phyloP scores from a whole-genome alignment of 1,140 invertebrate genomes.

The Drosophila murphyi region DNA sequence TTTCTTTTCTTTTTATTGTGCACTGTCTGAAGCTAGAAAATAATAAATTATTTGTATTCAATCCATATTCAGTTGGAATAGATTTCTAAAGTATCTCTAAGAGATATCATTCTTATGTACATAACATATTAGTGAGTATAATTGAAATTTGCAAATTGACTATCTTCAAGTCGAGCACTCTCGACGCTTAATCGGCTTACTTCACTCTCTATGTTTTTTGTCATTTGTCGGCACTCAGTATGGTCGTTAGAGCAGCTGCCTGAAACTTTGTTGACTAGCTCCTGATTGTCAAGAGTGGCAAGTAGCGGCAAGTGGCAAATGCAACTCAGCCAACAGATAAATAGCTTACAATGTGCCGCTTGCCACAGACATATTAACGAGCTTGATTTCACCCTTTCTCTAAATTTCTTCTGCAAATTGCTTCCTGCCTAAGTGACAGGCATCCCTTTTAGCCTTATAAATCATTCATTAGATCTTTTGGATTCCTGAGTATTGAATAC shows the following conservation, averaged over 20 bases:
- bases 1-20: too few species aligned
- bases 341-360: slow-evolving; percentile 26
- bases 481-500: neutral
- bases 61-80: too few species aligned
- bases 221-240: neutral
- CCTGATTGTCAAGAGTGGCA: slow-evolving; percentile 20
- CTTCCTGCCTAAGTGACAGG: neutral
- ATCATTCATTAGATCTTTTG: neutral
- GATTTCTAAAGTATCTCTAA: too few species aligned
- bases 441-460: neutral
- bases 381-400: neutral
- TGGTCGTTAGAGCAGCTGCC: slow-evolving; percentile 22
- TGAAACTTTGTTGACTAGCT: slow-evolving; percentile 36
- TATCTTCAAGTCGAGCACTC: neutral
- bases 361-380: slow-evolving; percentile 14
- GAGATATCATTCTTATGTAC: too few species aligned
- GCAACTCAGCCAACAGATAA: slow-evolving; percentile 41
- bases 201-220: neutral
- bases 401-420: neutral
- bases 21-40: too few species aligned
- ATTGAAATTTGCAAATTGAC: neutral
- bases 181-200: neutral
- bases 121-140: too few species aligned
- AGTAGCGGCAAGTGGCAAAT: slow-evolving; percentile 26
- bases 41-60: too few species aligned